Percentiles rank a stretch among this genome's conserved stretches.
Conservation (phyloP, 1,140 invertebrate species). For the Belonocnema kinseyi region DNA sequence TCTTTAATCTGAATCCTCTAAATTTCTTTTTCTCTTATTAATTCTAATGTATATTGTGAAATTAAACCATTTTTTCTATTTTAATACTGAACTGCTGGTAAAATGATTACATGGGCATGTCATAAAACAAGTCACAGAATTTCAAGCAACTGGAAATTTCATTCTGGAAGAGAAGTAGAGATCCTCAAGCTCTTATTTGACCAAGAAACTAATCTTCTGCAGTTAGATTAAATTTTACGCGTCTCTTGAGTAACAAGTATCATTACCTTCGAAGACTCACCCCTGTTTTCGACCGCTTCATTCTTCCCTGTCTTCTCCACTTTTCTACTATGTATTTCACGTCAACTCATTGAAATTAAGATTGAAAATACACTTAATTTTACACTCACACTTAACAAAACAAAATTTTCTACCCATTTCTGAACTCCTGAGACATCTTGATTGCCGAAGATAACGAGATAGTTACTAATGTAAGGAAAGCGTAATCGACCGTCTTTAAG, state of each 20-base stretch:
- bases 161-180: background rate
- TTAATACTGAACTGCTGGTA: too few relatives aligned
- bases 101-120: background rate
- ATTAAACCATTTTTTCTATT: too few relatives aligned
- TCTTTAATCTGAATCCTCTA: too few relatives aligned
- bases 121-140: background rate
- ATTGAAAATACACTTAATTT: conserved; percentile 19
- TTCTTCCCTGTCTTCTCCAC: conserved; percentile 15
- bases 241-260: conserved; percentile 2
- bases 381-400: background rate
- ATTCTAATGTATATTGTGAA: too few relatives aligned
- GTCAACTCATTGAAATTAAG: background rate
- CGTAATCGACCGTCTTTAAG: conserved; percentile 16
- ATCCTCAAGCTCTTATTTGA: conserved; percentile 18
- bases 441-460: conserved; percentile 11
- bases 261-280: background rate
- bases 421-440: background rate
- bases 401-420: background rate
- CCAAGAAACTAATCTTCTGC: conserved; percentile 27
- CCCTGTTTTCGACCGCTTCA: background rate
- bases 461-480: conserved; percentile 18
- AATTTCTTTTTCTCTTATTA: too few relatives aligned
- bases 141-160: background rate
- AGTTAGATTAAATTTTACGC: conserved; percentile 26
- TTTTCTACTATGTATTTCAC: background rate